Percentiles rank a stretch among this genome's conserved stretches.
These are phyloP conservation scores for Halichoeres trimaculatus DNA, from an alignment of 2,113 vertebrate genomes.

Conservation along the genomic window DNA sequence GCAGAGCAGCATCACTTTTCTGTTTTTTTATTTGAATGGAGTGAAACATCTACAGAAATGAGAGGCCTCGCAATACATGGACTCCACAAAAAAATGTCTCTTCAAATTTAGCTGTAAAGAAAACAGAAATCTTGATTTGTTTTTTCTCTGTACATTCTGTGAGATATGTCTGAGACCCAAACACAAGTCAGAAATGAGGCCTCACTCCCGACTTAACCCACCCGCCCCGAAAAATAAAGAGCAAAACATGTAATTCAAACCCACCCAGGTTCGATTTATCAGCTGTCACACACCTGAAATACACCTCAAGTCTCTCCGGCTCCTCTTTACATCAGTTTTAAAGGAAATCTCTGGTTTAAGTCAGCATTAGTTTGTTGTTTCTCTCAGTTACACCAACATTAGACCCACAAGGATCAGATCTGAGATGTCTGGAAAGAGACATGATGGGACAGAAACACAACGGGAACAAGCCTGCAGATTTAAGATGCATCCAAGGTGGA, in stretches of 20 bases:
- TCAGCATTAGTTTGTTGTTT: not conserved
- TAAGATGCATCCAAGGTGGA: too few species aligned
- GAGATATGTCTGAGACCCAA: conserved; percentile 81
- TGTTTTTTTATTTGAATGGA: conserved; percentile 81
- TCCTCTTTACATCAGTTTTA: not conserved
- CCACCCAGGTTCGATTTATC: conserved; percentile 30
- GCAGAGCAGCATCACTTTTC: conserved; percentile 17
- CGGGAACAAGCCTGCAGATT: too few species aligned
- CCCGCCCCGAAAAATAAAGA: conserved; percentile 6
- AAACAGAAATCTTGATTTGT: conserved; percentile 41
- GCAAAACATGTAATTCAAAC: conserved; percentile 22
- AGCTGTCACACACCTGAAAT: conserved; percentile 33
- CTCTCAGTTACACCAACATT: too few species aligned
- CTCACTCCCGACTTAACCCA: conserved; percentile 7
- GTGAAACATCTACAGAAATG: conserved; percentile 83
- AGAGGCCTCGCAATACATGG: conserved; percentile 79
- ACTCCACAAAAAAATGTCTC: conserved; percentile 63
- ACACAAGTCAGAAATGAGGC: conserved; percentile 73
- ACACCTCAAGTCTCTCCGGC: not conserved
- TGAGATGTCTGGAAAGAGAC: too few species aligned
- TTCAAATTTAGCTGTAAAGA: conserved; percentile 72
- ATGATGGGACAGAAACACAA: too few species aligned
- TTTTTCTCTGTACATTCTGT: conserved; percentile 80
- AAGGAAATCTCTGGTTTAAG: conserved; percentile 6
- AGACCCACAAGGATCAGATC: too few species aligned